phyloP scores from a whole-genome alignment of 2,888 invertebrate genomes.

The Oxyscelio sp. region DNA sequence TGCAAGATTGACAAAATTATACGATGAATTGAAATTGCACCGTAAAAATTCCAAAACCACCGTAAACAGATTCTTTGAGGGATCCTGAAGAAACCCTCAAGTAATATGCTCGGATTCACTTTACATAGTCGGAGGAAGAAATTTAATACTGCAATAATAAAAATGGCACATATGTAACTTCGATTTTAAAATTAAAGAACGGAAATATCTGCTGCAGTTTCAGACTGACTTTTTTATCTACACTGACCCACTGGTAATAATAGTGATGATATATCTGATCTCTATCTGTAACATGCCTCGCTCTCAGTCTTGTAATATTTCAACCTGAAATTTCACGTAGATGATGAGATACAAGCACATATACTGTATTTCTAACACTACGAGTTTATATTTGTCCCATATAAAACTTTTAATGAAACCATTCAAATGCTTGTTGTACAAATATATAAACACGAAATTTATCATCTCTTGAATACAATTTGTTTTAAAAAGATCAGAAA shows the following conservation, averaged over 20 bases:
- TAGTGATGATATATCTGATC: conserved; percentile 90
- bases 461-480: too few species aligned
- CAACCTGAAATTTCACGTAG: conserved; percentile 89
- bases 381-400: conserved; percentile 90
- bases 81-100: conserved; percentile 3
- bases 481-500: too few species aligned
- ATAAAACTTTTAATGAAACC: not conserved
- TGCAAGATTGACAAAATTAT: conserved; percentile 84
- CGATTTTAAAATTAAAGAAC: conserved; percentile 2
- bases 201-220: not conserved
- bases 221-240: conserved; percentile 2
- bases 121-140: too few species aligned
- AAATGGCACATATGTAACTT: too few species aligned
- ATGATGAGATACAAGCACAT: conserved; percentile 88
- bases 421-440: not conserved
- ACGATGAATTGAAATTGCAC: not conserved
- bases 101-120: too few species aligned
- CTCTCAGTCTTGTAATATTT: conserved; percentile 89
- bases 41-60: conserved; percentile 6
- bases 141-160: too few species aligned
- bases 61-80: conserved; percentile 8
- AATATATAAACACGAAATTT: not conserved
- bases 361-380: conserved; percentile 95
- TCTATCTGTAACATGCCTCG: conserved; percentile 87
- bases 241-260: conserved; percentile 92